phyloP scores from a whole-genome alignment of 1,140 invertebrate genomes.

The Drosophila baimaii region DNA sequence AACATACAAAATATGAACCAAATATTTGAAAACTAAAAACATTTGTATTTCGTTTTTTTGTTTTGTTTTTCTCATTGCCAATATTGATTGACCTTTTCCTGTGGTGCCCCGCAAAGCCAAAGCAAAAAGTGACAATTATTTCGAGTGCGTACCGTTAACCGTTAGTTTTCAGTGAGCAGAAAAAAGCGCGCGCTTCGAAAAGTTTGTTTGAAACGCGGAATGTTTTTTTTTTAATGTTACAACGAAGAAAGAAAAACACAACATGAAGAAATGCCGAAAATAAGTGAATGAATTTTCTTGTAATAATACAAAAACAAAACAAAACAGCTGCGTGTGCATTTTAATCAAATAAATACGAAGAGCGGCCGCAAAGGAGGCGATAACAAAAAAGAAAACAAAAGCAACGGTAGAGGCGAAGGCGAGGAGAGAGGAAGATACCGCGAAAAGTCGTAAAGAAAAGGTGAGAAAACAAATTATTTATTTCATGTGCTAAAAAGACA shows the following conservation, averaged over 20 bases:
- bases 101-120: background rate
- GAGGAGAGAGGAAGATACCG: slow-evolving; percentile 14
- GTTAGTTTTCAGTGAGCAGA: background rate
- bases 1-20: slow-evolving; percentile 1
- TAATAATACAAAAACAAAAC: background rate
- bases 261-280: slow-evolving; percentile 18
- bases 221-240: slow-evolving; percentile 39
- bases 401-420: slow-evolving; percentile 8
- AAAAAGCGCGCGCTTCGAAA: slow-evolving; percentile 24
- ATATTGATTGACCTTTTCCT: background rate
- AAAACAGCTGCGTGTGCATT: slow-evolving; percentile 31
- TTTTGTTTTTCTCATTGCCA: background rate
- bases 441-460: slow-evolving; percentile 69
- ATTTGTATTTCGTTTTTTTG: background rate
- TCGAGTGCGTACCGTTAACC: slow-evolving; percentile 4
- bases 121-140: slow-evolving; percentile 2
- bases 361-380: slow-evolving; percentile 19
- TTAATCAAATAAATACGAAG: slow-evolving; percentile 35
- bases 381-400: slow-evolving; percentile 30
- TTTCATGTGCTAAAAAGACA: slow-evolving; percentile 72
- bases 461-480: slow-evolving; percentile 76
- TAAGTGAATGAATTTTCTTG: slow-evolving; percentile 47
- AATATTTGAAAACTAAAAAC: slow-evolving; percentile 2
- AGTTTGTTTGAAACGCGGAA: background rate
- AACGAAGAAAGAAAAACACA: background rate